phyloP scores from a whole-genome alignment of 2,113 vertebrate species.

The Pollachius pollachius region DNA sequence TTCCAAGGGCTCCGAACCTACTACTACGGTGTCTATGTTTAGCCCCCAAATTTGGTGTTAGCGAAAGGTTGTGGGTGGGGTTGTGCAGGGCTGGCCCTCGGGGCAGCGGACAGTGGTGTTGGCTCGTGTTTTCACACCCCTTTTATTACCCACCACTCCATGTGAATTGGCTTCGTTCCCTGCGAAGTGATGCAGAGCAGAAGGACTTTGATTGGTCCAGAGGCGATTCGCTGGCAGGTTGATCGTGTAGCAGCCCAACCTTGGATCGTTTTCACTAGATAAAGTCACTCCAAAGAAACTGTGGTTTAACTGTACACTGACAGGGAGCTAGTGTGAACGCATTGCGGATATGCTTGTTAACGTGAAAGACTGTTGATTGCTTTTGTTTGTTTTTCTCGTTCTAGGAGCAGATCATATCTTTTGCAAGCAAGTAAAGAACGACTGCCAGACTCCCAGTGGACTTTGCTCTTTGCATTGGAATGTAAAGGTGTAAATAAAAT shows the following conservation, averaged over 20 bases:
- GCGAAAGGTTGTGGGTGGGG: constrained; percentile 80
- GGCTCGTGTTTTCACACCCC: constrained; percentile 79
- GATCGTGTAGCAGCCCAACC: constrained; percentile 24
- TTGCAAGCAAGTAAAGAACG: constrained; percentile 86
- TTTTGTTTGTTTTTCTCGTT: constrained; percentile 45
- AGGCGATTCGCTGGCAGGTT: constrained; percentile 27
- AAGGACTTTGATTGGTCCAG: constrained; percentile 48
- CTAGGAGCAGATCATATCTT: constrained; percentile 93
- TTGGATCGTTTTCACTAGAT: constrained; percentile 31
- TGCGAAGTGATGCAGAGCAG: constrained; percentile 70
- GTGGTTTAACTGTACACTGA: constrained; percentile 32
- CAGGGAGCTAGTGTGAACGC: not conserved
- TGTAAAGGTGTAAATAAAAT: constrained; percentile 61
- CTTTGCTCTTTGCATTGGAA: constrained; percentile 32
- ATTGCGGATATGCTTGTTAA: constrained; percentile 16
- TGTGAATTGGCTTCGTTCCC: constrained; percentile 73
- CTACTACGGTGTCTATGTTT: constrained; percentile 78
- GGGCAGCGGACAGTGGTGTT: constrained; percentile 67
- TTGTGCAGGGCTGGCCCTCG: constrained; percentile 57
- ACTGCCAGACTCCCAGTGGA: constrained; percentile 15
- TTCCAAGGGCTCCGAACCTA: constrained; percentile 73
- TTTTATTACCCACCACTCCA: constrained; percentile 76
- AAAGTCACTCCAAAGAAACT: constrained; percentile 37
- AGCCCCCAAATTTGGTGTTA: constrained; percentile 77
- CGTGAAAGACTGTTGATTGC: not conserved